Evolutionary conservation across 2,888 invertebrate species (phyloP).

Genomic region (Caenorhabditis afra): DNA sequence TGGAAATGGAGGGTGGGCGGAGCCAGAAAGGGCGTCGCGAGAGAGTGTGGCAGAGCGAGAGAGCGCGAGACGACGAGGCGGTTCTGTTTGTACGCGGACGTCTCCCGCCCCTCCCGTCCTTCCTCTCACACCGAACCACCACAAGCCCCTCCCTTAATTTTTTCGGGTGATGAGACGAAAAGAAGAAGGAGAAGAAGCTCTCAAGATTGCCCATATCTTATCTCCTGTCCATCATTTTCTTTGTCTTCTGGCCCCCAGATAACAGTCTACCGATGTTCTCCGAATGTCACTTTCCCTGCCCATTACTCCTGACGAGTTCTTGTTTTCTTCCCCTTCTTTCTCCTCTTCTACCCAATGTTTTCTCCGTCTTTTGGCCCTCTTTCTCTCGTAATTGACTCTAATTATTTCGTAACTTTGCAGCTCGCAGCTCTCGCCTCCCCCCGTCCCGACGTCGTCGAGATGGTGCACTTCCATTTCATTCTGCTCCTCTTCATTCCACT

Average conservation of each 20-base stretch:
- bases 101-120: constrained; percentile 25
- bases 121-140: constrained; percentile 12
- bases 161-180: too few relatives aligned
- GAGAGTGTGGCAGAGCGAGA: constrained; percentile 3
- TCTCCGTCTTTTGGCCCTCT: background rate
- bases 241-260: too few relatives aligned
- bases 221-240: constrained; percentile 1
- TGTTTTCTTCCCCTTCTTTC: constrained; percentile 10
- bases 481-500: constrained; percentile 47
- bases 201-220: too few relatives aligned
- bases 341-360: constrained; percentile 2
- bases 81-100: constrained; percentile 28
- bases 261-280: background rate
- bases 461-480: constrained; percentile 36
- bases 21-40: constrained; percentile 11
- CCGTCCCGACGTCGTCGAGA: background rate
- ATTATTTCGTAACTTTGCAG: constrained; percentile 47
- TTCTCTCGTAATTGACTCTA: constrained; percentile 40
- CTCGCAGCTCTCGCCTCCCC: constrained; percentile 1
- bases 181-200: background rate
- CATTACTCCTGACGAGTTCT: background rate
- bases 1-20: constrained; percentile 24
- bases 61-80: constrained; percentile 16
- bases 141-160: constrained; percentile 13
- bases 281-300: constrained; percentile 6